These are phyloP conservation scores for Neoscelio sp. DNA, from an alignment of 2,888 invertebrate genomes.

Conservation along the genomic window DNA sequence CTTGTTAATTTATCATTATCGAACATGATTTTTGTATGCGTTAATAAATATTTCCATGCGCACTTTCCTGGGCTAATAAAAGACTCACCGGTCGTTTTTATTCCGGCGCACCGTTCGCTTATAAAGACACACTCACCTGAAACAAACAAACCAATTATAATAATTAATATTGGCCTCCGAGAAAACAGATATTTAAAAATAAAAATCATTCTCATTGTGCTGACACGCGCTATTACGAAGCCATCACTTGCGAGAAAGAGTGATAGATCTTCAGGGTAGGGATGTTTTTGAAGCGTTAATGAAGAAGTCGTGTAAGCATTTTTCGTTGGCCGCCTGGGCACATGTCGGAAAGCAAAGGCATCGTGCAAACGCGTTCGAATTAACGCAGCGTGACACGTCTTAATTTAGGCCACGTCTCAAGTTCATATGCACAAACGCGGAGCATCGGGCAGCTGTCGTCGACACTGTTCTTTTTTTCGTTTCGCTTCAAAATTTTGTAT, in stretches of 20 bases:
- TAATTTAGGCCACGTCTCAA: conserved; percentile 75
- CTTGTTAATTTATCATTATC: no score
- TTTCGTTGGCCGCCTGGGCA: conserved; percentile 68
- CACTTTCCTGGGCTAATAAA: no score
- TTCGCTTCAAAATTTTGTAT: no score
- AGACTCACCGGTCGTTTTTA: background rate
- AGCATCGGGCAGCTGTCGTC: conserved; percentile 69
- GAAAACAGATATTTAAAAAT: conserved; percentile 11
- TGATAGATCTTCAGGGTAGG: conserved; percentile 70
- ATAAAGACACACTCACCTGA: no score
- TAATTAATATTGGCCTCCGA: conserved; percentile 22
- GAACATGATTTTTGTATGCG: no score
- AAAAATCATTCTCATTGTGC: conserved; percentile 39
- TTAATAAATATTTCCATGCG: no score
- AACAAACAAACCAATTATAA: conserved; percentile 46
- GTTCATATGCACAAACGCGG: conserved; percentile 56
- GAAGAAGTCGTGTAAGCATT: conserved; percentile 74
- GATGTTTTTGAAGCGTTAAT: conserved; percentile 75
- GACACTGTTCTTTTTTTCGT: background rate
- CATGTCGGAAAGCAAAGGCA: conserved; percentile 61
- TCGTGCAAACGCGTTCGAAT: conserved; percentile 70
- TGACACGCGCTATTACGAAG: conserved; percentile 34
- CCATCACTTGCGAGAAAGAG: conserved; percentile 42
- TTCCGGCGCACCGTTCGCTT: no score
- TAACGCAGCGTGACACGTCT: conserved; percentile 75